A percentile compares a stretch with the other conserved stretches of the same genome.
Evolutionary conservation across 2,113 vertebrate genomes (phyloP).

Genomic region (Oreochromis tanganicae): DNA sequence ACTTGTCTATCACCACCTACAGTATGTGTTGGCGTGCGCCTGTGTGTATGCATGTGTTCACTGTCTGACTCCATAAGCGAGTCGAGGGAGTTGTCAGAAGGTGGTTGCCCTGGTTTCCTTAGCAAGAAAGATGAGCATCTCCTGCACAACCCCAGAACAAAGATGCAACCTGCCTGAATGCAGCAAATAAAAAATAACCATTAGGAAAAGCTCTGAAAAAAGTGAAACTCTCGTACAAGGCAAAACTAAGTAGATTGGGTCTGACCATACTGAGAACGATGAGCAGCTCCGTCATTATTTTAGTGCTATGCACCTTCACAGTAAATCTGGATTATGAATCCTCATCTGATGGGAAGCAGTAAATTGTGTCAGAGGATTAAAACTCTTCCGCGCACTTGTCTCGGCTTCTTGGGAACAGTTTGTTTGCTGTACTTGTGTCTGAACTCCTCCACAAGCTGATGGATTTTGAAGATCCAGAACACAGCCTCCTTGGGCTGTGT

Average conservation of each 20-base stretch:
- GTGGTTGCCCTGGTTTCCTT: constrained; percentile 67
- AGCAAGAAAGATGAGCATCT: constrained; percentile 50
- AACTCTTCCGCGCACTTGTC: not conserved
- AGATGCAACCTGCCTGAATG: constrained; percentile 16
- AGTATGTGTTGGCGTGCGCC: constrained; percentile 30
- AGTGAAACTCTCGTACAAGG: not conserved
- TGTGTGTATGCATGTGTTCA: constrained; percentile 44
- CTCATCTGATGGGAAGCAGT: constrained; percentile 1
- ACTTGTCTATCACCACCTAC: constrained; percentile 21
- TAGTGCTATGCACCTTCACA: not conserved
- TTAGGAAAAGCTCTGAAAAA: not conserved
- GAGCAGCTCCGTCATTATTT: not conserved
- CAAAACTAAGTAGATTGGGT: not conserved
- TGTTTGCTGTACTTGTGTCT: constrained; percentile 13
- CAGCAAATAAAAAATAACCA: not conserved
- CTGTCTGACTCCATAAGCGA: constrained; percentile 50
- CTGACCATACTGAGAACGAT: not conserved
- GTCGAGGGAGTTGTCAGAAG: constrained; percentile 59
- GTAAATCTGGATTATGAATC: not conserved
- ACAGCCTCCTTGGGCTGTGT: constrained; percentile 33
- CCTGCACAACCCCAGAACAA: constrained; percentile 31
- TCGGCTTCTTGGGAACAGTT: constrained; percentile 11
- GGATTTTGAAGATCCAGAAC: constrained; percentile 30
- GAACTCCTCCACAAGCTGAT: constrained; percentile 29
- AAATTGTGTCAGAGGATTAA: constrained; percentile 16